Conservation (phyloP, 1,140 invertebrate genomes). For the Meloidogyne floridensis region DNA sequence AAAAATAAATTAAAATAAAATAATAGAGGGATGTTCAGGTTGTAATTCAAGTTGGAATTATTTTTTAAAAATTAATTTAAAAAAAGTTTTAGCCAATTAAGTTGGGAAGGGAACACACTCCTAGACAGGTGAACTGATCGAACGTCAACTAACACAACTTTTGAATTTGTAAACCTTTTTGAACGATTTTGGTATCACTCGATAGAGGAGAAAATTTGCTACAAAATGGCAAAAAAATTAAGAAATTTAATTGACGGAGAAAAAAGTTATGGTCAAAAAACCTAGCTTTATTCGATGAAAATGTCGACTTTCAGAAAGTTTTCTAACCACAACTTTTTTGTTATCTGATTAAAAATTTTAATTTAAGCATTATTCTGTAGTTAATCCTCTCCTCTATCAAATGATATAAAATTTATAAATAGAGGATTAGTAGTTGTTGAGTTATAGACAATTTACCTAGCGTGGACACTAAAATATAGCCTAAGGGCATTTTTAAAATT, state of each 20-base stretch:
- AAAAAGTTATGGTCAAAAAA: conserved; percentile 1
- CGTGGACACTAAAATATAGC: too few species aligned
- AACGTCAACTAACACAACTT: neutral
- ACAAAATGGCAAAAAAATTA: neutral
- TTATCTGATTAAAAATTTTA: neutral
- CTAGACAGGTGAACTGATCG: neutral
- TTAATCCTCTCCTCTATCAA: neutral
- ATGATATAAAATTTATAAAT: neutral
- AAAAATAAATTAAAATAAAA: too few species aligned
- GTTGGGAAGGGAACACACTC: neutral
- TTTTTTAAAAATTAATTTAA: neutral
- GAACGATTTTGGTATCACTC: neutral
- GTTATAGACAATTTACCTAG: neutral
- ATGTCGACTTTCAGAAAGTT: neutral
- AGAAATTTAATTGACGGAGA: neutral
- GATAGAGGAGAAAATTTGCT: neutral
- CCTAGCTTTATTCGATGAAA: neutral
- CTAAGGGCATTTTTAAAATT: too few species aligned
- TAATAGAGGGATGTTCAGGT: too few species aligned
- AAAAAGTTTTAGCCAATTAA: neutral
- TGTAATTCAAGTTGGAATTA: too few species aligned
- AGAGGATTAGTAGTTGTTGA: neutral
- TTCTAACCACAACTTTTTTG: neutral
- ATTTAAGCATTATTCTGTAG: neutral
- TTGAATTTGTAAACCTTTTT: neutral